Conservation (phyloP, 2,888 invertebrate species). For the Meganola albula region DNA sequence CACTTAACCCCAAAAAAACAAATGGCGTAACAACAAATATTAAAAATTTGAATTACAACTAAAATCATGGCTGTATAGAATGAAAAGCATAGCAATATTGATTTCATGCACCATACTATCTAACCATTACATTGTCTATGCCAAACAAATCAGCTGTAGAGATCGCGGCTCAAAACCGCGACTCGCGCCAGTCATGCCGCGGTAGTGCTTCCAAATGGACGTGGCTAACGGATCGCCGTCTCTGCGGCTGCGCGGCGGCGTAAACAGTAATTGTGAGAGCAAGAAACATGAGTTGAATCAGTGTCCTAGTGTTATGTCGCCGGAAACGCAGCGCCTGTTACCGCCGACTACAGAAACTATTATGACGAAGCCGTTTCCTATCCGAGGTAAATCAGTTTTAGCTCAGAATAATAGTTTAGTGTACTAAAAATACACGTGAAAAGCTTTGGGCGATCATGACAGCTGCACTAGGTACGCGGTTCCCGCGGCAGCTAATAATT, state of each 20-base stretch:
- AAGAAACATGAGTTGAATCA: constrained; percentile 75
- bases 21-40: no score
- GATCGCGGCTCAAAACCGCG: constrained; percentile 8
- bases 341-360: constrained; percentile 91
- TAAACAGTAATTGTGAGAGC: constrained; percentile 49
- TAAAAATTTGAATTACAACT: no score
- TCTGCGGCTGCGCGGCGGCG: constrained; percentile 69
- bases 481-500: constrained; percentile 24
- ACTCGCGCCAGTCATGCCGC: constrained; percentile 55
- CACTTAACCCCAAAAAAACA: no score
- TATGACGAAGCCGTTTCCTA: constrained; percentile 92
- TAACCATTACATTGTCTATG: background rate
- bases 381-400: constrained; percentile 79
- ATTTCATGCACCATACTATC: background rate
- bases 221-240: constrained; percentile 62
- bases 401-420: constrained; percentile 25
- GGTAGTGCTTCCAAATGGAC: constrained; percentile 62
- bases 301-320: constrained; percentile 85
- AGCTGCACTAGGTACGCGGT: constrained; percentile 26
- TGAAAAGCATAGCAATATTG: no score
- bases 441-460: constrained; percentile 32
- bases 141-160: constrained; percentile 25
- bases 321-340: constrained; percentile 80
- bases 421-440: constrained; percentile 55
- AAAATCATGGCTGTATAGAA: no score